A percentile compares a stretch with the other conserved stretches of the same genome.
Evolutionary conservation across 1,140 invertebrate species (phyloP).

Genomic region (Metopolophium dirhodum): DNA sequence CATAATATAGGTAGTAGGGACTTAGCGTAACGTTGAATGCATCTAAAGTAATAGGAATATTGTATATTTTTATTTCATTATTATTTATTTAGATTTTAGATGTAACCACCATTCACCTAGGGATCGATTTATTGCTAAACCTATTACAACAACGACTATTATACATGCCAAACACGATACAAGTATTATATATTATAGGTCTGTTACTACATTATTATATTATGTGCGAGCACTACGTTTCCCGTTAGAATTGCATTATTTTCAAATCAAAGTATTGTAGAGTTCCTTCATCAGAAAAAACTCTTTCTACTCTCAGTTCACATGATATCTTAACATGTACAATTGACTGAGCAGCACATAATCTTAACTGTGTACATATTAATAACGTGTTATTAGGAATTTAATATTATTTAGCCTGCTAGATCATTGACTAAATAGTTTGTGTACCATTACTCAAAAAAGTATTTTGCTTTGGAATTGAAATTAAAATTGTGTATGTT

Average conservation of each 20-base stretch:
- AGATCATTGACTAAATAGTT: too few species aligned
- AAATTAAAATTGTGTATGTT: too few species aligned
- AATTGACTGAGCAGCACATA: too few species aligned
- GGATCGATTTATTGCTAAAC: not conserved
- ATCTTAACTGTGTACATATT: too few species aligned
- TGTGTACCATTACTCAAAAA: too few species aligned
- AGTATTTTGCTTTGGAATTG: too few species aligned
- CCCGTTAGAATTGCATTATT: not conserved
- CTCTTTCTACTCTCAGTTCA: not conserved
- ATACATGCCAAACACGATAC: not conserved
- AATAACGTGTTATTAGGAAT: too few species aligned
- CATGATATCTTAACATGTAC: too few species aligned
- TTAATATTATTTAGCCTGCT: too few species aligned
- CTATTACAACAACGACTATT: not conserved
- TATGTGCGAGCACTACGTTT: not conserved
- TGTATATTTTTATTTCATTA: not conserved
- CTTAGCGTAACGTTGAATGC: not conserved
- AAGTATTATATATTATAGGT: not conserved
- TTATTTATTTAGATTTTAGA: not conserved
- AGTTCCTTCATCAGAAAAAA: not conserved
- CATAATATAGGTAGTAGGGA: not conserved
- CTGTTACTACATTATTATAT: not conserved
- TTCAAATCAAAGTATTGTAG: not conserved
- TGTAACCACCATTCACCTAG: not conserved
- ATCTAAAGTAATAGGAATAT: not conserved